These are phyloP conservation scores for Halcyon smyrnensis DNA, from an alignment of 2,797 vertebrate genomes.

Conservation along the genomic window DNA sequence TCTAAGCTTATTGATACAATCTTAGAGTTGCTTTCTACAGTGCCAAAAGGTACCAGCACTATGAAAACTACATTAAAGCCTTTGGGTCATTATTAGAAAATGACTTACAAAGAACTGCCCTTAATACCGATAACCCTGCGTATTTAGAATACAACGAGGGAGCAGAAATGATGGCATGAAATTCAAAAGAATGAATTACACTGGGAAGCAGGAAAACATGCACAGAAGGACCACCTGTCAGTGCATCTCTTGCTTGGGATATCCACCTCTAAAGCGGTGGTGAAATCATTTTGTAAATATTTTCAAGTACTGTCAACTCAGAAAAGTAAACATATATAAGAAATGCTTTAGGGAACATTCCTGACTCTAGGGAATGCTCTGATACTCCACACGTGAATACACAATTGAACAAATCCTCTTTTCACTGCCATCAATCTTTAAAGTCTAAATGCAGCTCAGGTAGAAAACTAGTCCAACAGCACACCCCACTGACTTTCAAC, in stretches of 20 bases:
- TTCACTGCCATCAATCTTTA: neutral
- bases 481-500: conserved; percentile 11
- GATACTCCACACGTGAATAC: neutral
- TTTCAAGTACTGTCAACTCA: neutral
- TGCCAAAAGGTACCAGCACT: neutral
- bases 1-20: neutral
- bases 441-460: neutral
- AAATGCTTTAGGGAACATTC: neutral
- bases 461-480: conserved; percentile 36
- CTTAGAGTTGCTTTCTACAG: neutral
- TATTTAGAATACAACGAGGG: neutral
- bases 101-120: neutral
- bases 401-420: neutral
- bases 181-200: neutral
- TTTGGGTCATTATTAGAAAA: neutral
- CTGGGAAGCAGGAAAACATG: neutral
- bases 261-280: neutral
- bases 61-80: neutral
- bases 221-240: neutral
- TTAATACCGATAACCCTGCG: neutral
- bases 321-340: neutral
- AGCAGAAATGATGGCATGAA: neutral
- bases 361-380: neutral
- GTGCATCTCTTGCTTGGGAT: neutral
- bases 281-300: neutral